These are phyloP conservation scores for Dissostichus mawsoni DNA, from an alignment of 2,113 vertebrate species.

Conservation along the genomic window DNA sequence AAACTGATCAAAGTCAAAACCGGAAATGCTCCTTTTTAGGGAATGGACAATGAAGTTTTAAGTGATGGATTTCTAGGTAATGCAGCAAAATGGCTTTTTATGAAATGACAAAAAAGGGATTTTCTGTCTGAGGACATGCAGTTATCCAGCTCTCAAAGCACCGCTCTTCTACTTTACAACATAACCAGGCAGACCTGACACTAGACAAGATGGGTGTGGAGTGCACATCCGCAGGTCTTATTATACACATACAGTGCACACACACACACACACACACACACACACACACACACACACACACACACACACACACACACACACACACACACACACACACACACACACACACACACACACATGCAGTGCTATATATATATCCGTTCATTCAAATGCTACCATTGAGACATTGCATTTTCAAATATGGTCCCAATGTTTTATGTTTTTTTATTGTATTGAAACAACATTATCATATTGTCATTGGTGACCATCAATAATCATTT, in stretches of 20 bases:
- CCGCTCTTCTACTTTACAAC: constrained; percentile 39
- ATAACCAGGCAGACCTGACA: constrained; percentile 28
- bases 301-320: too few species aligned
- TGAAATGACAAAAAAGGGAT: constrained; percentile 41
- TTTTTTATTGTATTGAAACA: constrained; percentile 36
- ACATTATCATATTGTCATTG: constrained; percentile 35
- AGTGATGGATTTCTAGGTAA: constrained; percentile 52
- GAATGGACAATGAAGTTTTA: constrained; percentile 44
- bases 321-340: too few species aligned
- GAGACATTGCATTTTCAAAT: background rate
- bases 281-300: too few species aligned
- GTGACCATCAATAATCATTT: constrained; percentile 48
- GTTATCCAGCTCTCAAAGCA: constrained; percentile 46
- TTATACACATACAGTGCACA: background rate
- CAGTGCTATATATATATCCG: background rate
- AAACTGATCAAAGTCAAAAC: constrained; percentile 42
- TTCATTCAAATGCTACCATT: constrained; percentile 2
- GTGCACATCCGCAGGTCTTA: constrained; percentile 15
- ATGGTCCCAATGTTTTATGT: background rate
- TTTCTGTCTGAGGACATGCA: constrained; percentile 50
- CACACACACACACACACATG: background rate
- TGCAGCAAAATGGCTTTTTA: constrained; percentile 56
- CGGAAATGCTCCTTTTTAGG: constrained; percentile 20
- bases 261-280: background rate
- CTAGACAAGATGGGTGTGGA: constrained; percentile 20